Evolutionary conservation across 2,888 invertebrate genomes (phyloP), one percentile per base, ranked within the genome.

Genomic region (Timandra comae): DNA sequence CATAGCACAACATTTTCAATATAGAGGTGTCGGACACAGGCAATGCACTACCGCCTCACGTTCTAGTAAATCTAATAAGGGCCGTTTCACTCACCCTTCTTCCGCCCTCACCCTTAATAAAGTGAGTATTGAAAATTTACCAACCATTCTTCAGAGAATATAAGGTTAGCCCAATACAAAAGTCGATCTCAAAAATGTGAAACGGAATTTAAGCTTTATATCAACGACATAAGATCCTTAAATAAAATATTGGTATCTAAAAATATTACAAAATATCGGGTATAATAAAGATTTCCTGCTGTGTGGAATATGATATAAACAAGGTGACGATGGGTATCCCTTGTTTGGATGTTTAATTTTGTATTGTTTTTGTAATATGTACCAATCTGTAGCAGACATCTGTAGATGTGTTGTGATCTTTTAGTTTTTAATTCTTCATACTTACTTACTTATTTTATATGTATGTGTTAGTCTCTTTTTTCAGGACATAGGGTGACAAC

Each of bases 111-210:
- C 73, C 77, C 78, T 68, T 87, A 81, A 86, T 86, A 86, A 85
- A 86, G 85, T 78, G 79, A 73, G 79, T 84, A 87, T 86, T 86
- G 86, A 86, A 86, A 86, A 86, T 86, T 86, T 86, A 84, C 81
- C 81, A 81, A 77, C 80, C 80, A 82, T 86, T 86, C 84, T 84
- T 74, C 68, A 65, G 63, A 67, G 74, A 75, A 77, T 82, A 85
- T 80, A 78, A 82, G 77, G 82, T 82, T 85, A 82, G 72, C 56
- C 60, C 53, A 49, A 63, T 61, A 64, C 65, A 66, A 70, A 70
- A 68, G 70, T 65, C 65, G 68, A 64, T 64, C 55, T 65, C 56
- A 59, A 61, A 63, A 64, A 53, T 44, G 34, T 10, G 30, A 43
- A 41, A 29, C 4, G 13, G 6, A 65, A 16, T 56, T 52, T 35